Evolutionary conservation across 2,797 vertebrate species (phyloP).

Genomic region (Lithobates pipiens): DNA sequence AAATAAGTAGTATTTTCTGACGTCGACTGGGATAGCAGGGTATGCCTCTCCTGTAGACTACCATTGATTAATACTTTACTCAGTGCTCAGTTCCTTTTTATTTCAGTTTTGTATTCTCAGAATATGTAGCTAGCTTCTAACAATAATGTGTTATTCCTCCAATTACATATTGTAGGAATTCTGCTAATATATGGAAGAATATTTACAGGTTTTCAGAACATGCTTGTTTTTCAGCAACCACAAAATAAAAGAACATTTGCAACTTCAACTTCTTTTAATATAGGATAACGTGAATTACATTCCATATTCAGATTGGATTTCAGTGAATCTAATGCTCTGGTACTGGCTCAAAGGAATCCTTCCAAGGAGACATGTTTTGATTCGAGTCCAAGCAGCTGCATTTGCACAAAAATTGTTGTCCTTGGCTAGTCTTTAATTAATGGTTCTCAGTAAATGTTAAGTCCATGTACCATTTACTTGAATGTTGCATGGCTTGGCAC

Average conservation of each 20-base stretch:
- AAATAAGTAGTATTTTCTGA: too few species aligned
- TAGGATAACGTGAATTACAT: background rate
- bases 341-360: background rate
- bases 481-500: background rate
- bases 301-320: background rate
- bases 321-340: background rate
- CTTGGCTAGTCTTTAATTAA: background rate
- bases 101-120: background rate
- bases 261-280: background rate
- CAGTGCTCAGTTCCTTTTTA: too few species aligned
- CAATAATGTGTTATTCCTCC: too few species aligned
- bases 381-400: constrained; percentile 25
- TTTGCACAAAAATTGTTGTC: constrained; percentile 1
- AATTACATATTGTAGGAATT: too few species aligned
- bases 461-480: background rate
- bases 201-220: background rate
- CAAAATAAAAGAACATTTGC: background rate
- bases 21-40: too few species aligned
- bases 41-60: too few species aligned
- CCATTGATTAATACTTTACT: too few species aligned
- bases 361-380: constrained; percentile 13
- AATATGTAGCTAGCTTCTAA: too few species aligned
- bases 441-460: background rate
- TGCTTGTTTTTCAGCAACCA: background rate
- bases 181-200: background rate